phyloP scores from a whole-genome alignment of 1,140 invertebrate genomes.

The Acyrthosiphon pisum region DNA sequence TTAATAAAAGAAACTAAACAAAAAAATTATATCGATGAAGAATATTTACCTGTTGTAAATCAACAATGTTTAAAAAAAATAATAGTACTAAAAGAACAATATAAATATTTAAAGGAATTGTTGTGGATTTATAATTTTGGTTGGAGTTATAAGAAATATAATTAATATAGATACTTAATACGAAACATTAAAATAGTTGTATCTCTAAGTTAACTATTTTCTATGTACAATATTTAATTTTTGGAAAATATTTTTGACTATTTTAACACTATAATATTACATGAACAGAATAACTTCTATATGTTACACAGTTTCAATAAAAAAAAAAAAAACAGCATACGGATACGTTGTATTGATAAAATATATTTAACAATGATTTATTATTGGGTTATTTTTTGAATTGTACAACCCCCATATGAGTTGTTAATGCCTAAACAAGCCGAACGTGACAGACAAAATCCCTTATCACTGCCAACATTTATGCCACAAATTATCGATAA shows the following conservation, averaged over 20 bases:
- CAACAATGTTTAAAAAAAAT: background rate
- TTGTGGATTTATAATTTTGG: background rate
- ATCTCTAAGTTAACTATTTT: background rate
- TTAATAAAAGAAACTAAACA: too few species aligned
- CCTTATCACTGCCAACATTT: background rate
- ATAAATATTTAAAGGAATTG: background rate
- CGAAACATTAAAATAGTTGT: too few species aligned
- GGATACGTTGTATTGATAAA: background rate
- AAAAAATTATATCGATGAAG: background rate
- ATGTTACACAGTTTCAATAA: background rate
- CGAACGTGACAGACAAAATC: background rate
- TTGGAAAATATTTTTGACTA: background rate
- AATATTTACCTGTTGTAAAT: too few species aligned
- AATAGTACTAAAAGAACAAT: background rate
- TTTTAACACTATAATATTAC: background rate
- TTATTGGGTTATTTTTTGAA: background rate
- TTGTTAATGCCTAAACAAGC: background rate
- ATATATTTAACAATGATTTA: background rate
- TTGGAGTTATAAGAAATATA: background rate
- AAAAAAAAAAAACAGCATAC: background rate
- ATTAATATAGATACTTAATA: too few species aligned
- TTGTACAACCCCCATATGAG: background rate
- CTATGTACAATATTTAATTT: background rate
- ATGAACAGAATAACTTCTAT: background rate
- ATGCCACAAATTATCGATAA: conserved; percentile 3